A percentile compares a stretch with the other conserved stretches of the same genome.
Evolutionary conservation across 2,113 vertebrate species (phyloP).

Genomic region (Chinchilla lanigera): DNA sequence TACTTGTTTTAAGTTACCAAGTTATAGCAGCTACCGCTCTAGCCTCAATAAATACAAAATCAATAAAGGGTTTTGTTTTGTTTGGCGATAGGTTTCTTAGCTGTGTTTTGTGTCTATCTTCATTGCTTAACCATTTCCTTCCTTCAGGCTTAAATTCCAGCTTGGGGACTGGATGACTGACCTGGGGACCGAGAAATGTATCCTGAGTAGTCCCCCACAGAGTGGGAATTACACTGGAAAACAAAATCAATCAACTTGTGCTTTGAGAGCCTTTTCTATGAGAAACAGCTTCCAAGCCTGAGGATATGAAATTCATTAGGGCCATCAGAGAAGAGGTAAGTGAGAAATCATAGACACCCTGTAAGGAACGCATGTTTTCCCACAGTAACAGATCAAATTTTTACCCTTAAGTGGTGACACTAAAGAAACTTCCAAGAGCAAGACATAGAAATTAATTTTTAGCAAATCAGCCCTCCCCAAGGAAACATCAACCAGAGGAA

Average conservation of each 20-base stretch:
- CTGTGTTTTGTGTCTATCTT: neutral
- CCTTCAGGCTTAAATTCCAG: neutral
- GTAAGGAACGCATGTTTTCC: neutral
- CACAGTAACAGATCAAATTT: neutral
- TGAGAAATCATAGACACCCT: neutral
- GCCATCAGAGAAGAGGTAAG: neutral
- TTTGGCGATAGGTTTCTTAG: neutral
- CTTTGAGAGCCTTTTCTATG: neutral
- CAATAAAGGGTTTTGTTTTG: neutral
- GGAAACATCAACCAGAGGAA: neutral
- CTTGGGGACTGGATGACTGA: neutral
- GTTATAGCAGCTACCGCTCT: neutral
- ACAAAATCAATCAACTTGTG: neutral
- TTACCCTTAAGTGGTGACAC: neutral
- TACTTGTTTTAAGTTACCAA: neutral
- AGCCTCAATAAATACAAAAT: constrained; percentile 2
- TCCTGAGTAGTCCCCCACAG: neutral
- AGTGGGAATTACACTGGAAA: constrained; percentile 28
- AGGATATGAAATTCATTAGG: neutral
- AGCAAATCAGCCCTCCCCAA: neutral
- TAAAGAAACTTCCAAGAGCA: neutral
- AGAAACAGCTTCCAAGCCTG: constrained; percentile 25
- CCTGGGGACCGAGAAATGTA: neutral
- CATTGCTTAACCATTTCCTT: neutral
- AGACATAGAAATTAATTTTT: constrained; percentile 27